phyloP scores from a whole-genome alignment of 2,113 vertebrate genomes.

The Pithys albifrons region DNA sequence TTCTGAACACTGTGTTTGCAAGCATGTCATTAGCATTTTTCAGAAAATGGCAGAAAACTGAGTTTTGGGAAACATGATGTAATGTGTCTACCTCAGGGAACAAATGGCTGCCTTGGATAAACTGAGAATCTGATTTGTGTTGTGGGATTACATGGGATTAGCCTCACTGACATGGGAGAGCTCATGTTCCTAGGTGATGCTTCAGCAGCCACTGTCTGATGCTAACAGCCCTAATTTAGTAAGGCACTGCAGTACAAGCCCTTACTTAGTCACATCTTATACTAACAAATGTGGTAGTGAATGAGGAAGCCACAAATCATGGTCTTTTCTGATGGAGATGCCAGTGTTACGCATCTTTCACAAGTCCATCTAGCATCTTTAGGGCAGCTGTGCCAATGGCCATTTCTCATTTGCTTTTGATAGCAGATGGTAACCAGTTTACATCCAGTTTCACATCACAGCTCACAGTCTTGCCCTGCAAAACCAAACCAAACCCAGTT shows the following conservation, averaged over 20 bases:
- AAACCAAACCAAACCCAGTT: background rate
- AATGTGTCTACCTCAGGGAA: background rate
- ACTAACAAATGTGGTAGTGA: background rate
- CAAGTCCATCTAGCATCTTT: background rate
- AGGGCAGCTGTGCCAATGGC: background rate
- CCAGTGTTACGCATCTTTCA: background rate
- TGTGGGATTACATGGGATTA: slow-evolving; percentile 17
- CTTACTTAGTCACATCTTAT: background rate
- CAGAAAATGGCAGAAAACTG: background rate
- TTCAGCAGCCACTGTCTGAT: background rate
- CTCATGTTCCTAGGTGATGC: background rate
- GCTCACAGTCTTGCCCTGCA: background rate
- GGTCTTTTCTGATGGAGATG: background rate
- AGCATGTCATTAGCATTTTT: background rate
- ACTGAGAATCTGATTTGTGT: background rate
- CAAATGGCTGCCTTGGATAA: background rate
- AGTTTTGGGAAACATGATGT: background rate
- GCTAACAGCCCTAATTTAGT: background rate
- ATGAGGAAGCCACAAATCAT: background rate
- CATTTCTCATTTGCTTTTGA: background rate
- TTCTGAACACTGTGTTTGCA: fast-evolving
- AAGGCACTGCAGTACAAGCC: background rate
- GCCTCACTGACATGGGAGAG: background rate
- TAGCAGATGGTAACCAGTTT: background rate
- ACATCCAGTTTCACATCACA: background rate